Percentiles rank a stretch among this genome's conserved stretches.
phyloP scores from a whole-genome alignment of 2,888 invertebrate genomes.

The Dexiosoma caninum region DNA sequence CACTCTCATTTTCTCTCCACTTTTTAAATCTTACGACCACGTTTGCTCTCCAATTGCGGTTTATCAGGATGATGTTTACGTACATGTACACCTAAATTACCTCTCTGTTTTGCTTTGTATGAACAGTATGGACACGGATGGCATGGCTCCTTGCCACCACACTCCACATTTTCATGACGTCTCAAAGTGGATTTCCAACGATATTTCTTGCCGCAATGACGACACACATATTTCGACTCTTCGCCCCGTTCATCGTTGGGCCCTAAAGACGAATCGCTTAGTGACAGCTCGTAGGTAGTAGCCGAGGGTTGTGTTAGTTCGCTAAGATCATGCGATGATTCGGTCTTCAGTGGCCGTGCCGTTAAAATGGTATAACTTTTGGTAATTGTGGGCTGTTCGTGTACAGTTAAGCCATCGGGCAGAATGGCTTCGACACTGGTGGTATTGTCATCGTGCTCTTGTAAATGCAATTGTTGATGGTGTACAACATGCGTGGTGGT shows the following conservation, averaged over 20 bases:
- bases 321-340: constrained; percentile 67
- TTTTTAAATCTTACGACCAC: constrained; percentile 75
- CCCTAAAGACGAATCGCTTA: constrained; percentile 76
- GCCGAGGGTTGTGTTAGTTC: constrained; percentile 73
- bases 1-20: background rate
- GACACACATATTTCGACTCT: constrained; percentile 84
- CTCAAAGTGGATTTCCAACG: constrained; percentile 91
- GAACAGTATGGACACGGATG: constrained; percentile 89
- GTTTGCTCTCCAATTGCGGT: constrained; percentile 77
- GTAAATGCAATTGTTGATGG: constrained; percentile 68
- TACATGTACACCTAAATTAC: constrained; percentile 89
- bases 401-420: constrained; percentile 71
- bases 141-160: constrained; percentile 89
- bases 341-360: constrained; percentile 76
- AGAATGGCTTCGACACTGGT: constrained; percentile 71
- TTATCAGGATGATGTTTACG: constrained; percentile 84
- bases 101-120: constrained; percentile 88
- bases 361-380: constrained; percentile 77
- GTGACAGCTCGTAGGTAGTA: constrained; percentile 74
- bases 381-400: constrained; percentile 72
- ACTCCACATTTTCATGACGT: constrained; percentile 90
- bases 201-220: constrained; percentile 91
- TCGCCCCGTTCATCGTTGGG: constrained; percentile 77
- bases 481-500: constrained; percentile 69
- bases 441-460: constrained; percentile 70